A percentile compares a stretch with the other conserved stretches of the same genome.
phyloP scores from a whole-genome alignment of 2,113 vertebrate species.

The Helogale parvula region DNA sequence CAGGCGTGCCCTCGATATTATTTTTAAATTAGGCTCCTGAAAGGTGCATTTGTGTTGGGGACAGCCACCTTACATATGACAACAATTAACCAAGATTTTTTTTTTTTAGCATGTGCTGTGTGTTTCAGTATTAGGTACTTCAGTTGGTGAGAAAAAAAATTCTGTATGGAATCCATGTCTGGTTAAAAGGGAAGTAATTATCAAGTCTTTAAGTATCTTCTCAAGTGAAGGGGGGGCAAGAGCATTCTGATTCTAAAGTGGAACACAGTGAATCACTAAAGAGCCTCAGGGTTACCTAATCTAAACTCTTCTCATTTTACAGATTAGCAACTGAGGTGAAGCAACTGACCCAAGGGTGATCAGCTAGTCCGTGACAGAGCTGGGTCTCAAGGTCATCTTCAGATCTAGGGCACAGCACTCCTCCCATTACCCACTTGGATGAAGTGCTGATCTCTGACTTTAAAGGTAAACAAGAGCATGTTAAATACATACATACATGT shows the following conservation, averaged over 20 bases:
- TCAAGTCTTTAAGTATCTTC: not conserved
- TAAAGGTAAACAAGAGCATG: not conserved
- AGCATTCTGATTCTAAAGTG: not conserved
- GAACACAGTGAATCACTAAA: not conserved
- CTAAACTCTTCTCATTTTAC: not conserved
- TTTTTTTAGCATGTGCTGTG: not conserved
- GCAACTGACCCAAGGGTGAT: not conserved
- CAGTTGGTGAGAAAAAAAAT: not conserved
- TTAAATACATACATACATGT: not conserved
- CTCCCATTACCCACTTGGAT: not conserved
- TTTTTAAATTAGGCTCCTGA: conserved; percentile 20
- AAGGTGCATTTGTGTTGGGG: not conserved
- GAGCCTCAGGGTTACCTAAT: not conserved
- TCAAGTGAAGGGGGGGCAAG: not conserved
- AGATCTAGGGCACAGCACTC: not conserved
- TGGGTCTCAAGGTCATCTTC: not conserved
- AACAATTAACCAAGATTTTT: not conserved
- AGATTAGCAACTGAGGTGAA: not conserved
- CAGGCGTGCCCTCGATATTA: not conserved
- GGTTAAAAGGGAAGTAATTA: not conserved
- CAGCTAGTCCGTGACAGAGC: not conserved
- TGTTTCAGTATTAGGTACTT: conserved; percentile 21
- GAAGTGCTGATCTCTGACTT: not conserved
- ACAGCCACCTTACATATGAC: not conserved
- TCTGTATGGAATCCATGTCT: not conserved